These are phyloP conservation scores for Helicoverpa armigera DNA, from an alignment of 1,140 invertebrate genomes.

Conservation along the genomic window DNA sequence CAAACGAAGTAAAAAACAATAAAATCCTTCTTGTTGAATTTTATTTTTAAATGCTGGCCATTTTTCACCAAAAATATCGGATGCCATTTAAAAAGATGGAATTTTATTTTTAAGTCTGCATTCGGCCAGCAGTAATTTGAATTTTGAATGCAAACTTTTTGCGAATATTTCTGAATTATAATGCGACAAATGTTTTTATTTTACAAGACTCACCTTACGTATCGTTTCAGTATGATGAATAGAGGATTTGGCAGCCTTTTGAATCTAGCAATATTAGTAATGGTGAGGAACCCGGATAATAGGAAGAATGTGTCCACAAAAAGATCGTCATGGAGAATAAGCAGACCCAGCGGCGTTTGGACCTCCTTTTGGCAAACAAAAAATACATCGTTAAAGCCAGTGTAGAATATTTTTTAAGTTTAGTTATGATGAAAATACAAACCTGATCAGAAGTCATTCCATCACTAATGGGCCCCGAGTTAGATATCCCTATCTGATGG, in stretches of 20 bases:
- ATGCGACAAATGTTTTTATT: neutral
- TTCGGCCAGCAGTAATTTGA: no score
- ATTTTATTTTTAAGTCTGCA: no score
- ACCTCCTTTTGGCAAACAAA: conserved; percentile 55
- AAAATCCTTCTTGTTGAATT: no score
- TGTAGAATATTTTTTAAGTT: no score
- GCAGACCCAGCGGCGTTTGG: conserved; percentile 64
- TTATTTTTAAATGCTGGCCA: no score
- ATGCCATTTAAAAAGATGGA: no score
- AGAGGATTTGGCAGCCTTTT: conserved; percentile 76
- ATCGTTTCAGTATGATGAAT: conserved; percentile 85
- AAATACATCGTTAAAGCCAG: no score
- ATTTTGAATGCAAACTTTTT: no score
- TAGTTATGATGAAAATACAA: neutral
- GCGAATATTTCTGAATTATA: neutral
- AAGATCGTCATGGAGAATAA: conserved; percentile 87
- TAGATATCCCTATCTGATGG: conserved; percentile 85
- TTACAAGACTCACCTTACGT: conserved; percentile 81
- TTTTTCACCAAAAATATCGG: no score
- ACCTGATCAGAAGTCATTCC: conserved; percentile 86
- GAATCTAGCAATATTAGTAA: conserved; percentile 52
- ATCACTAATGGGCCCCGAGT: conserved; percentile 86
- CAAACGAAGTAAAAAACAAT: no score
- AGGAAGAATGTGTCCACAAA: conserved; percentile 90
- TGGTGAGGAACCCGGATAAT: conserved; percentile 86